Conservation (phyloP, 2,888 invertebrate genomes). For the Augiades crinisus region DNA sequence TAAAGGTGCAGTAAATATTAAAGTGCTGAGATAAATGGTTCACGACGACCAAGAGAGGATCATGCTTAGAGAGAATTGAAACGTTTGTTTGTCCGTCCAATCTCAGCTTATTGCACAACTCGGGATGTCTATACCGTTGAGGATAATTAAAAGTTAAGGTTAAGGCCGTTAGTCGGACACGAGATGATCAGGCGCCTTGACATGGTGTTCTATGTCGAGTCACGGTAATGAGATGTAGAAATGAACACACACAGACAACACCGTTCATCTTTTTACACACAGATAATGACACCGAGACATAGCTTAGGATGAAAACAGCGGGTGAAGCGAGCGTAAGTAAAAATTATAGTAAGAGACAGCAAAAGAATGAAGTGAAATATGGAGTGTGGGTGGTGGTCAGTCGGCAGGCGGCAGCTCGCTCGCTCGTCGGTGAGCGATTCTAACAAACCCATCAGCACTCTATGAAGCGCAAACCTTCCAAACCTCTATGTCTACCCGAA, state of each 20-base stretch:
- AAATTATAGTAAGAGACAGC: conserved; percentile 36
- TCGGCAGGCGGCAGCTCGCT: conserved; percentile 37
- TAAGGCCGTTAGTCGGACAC: conserved; percentile 5
- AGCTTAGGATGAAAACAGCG: conserved; percentile 42
- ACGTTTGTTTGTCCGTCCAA: conserved; percentile 68
- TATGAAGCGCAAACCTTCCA: conserved; percentile 34
- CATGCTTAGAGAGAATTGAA: conserved; percentile 51
- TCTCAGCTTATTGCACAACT: conserved; percentile 75
- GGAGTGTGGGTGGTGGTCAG: conserved; percentile 39
- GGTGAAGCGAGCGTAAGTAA: conserved; percentile 48
- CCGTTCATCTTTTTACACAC: conserved; percentile 32
- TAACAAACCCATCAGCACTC: conserved; percentile 33
- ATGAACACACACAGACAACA: conserved; percentile 43
- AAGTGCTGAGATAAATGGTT: conserved; percentile 31
- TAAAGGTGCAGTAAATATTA: conserved; percentile 45
- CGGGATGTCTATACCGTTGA: conserved; percentile 8
- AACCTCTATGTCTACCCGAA: conserved; percentile 35
- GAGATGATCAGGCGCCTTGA: conserved; percentile 11
- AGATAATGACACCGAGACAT: conserved; percentile 44
- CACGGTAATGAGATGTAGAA: conserved; percentile 17
- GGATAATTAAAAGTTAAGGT: background rate
- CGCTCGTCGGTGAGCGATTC: too few species aligned
- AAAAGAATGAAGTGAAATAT: conserved; percentile 44
- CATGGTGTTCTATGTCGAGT: conserved; percentile 2
- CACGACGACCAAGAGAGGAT: conserved; percentile 38